Percentiles rank a stretch among this genome's conserved stretches.
Conservation (phyloP, 2,113 vertebrate genomes). For the Hippocampus mohnikei region DNA sequence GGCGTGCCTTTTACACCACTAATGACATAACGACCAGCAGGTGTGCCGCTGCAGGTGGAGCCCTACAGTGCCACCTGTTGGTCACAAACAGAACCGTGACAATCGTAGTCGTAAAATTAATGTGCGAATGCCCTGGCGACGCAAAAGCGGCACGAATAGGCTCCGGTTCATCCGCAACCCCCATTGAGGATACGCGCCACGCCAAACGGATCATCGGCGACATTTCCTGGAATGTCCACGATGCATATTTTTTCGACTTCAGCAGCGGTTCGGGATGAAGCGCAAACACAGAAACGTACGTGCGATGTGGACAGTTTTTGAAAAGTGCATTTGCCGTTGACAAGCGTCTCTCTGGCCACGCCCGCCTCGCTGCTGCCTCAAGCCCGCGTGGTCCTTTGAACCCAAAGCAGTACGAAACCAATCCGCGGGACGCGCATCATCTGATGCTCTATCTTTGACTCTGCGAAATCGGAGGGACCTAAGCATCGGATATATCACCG, state of each 20-base stretch:
- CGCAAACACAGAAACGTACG: neutral
- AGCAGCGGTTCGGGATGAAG: neutral
- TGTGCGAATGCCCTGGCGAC: too few relatives aligned
- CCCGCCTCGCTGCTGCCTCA: slow-evolving; percentile 66
- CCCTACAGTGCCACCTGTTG: too few relatives aligned
- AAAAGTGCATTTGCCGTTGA: slow-evolving; percentile 1
- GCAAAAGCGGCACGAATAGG: too few relatives aligned
- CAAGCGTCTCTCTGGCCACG: slow-evolving; percentile 22
- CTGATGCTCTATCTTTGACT: slow-evolving; percentile 38
- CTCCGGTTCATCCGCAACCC: too few relatives aligned
- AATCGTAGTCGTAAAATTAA: too few relatives aligned
- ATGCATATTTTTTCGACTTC: neutral
- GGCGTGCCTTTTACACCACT: too few relatives aligned
- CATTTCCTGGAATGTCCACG: too few relatives aligned
- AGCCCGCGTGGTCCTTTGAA: slow-evolving; percentile 33
- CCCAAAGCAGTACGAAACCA: slow-evolving; percentile 50
- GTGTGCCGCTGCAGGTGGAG: too few relatives aligned
- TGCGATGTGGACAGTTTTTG: neutral
- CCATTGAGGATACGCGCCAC: too few relatives aligned
- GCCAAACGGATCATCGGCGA: too few relatives aligned
- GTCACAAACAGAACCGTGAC: too few relatives aligned
- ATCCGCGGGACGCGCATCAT: slow-evolving; percentile 51
- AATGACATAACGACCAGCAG: too few relatives aligned
- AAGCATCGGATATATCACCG: slow-evolving; percentile 29
- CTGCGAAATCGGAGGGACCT: slow-evolving; percentile 34